Evolutionary conservation across 2,113 vertebrate genomes (phyloP), one percentile per base, ranked within the genome.

Genomic region (Elanus axillaris): DNA sequence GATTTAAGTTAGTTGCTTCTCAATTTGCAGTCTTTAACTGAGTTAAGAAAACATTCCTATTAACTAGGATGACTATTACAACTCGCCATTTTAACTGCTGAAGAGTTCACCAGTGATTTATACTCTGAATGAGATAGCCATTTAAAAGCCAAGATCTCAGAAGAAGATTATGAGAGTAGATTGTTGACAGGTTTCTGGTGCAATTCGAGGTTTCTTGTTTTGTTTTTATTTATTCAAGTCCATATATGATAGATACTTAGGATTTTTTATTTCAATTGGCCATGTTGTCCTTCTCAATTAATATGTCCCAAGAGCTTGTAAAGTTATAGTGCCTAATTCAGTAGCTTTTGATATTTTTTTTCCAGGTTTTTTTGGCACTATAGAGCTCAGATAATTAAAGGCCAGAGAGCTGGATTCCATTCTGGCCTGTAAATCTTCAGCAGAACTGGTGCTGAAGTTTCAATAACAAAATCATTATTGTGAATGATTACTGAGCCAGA

Each of bases 401-500:
- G 75, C 82, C 50, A 73, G 90, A 80, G 88, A 90, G 87, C 81
- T 93, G 90, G 85, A 95, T 97, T 95, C 94, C 85, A 80, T 90
- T 96, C 94, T 94, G 93, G 93, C 71, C 90, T 92, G 90, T 95
- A 96, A 96, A 96, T 96, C 90, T 96, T 94, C 88, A 77, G 18
- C 88, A 93, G 90, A 88, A 93, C 93, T 93, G 75, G 78, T 95
- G 88, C 81, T 95, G 93, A 95, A 90, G 85, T 96, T 97, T 93
- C 94, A 96, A 86, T 86, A 94, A 96, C 90, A 95, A 88, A 94
- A 93, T 97, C 95, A 97, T 93, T 95, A 95, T 97, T 96, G 96
- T 92, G 93, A 94, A 72, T 96, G 95, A 97, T 96, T 95, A 96
- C 93, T 96, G 96, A 96, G 96, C 96, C 96, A 96, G 96, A 96